Percentiles rank a stretch among this genome's conserved stretches.
Evolutionary conservation across 1,140 invertebrate species (phyloP).

Genomic region (Danaus melanippus): DNA sequence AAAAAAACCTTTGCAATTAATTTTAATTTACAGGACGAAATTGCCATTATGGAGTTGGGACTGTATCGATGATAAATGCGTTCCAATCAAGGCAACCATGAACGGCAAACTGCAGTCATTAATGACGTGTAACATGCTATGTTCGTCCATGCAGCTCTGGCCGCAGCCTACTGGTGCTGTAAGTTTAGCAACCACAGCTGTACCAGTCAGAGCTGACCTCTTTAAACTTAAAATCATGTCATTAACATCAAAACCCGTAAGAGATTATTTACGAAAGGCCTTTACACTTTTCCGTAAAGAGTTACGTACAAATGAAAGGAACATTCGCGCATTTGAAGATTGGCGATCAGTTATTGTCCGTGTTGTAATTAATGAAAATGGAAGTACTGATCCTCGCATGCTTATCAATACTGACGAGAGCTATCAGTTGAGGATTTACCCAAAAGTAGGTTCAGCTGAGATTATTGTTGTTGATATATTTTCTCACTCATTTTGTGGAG

Average conservation of each 20-base stretch:
- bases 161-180: constrained; percentile 71
- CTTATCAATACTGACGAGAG: constrained; percentile 80
- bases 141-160: constrained; percentile 70
- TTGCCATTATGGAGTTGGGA: constrained; percentile 59
- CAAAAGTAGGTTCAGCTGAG: constrained; percentile 65
- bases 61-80: constrained; percentile 48
- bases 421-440: constrained; percentile 75
- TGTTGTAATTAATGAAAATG: constrained; percentile 51
- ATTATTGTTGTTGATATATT: constrained; percentile 74
- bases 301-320: constrained; percentile 26
- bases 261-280: constrained; percentile 28
- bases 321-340: constrained; percentile 21
- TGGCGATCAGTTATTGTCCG: constrained; percentile 56
- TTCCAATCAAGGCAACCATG: constrained; percentile 31
- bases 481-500: constrained; percentile 81
- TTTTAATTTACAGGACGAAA: constrained; percentile 3
- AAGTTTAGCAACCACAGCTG: constrained; percentile 56
- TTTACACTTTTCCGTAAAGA: constrained; percentile 36
- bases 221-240: constrained; percentile 30
- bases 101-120: constrained; percentile 49
- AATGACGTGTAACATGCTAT: constrained; percentile 73
- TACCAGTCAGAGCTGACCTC: constrained; percentile 53
- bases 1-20: not conserved
- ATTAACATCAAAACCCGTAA: constrained; percentile 25
- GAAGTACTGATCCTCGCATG: constrained; percentile 67